A percentile compares a stretch with the other conserved stretches of the same genome.
Conservation (phyloP, 2,888 invertebrate genomes). For the Ophraella communa region DNA sequence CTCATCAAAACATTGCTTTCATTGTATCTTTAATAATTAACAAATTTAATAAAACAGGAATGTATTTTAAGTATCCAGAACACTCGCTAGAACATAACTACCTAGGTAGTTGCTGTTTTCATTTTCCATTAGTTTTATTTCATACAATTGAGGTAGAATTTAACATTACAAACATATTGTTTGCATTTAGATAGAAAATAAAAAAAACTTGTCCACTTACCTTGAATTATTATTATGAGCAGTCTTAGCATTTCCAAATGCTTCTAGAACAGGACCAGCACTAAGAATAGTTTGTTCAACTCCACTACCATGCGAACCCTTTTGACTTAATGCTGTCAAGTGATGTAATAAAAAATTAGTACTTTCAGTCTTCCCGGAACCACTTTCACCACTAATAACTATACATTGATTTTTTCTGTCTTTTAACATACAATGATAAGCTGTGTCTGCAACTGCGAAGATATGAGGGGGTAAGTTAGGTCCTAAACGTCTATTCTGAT, state of each 20-base stretch:
- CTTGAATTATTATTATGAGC: conserved; percentile 94
- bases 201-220: conserved; percentile 27
- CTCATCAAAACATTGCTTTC: too few relatives aligned
- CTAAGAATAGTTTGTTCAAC: conserved; percentile 96
- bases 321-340: conserved; percentile 92
- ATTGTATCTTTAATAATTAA: too few relatives aligned
- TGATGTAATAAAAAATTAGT: conserved; percentile 95
- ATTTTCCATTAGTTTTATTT: too few relatives aligned
- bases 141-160: too few relatives aligned
- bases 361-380: conserved; percentile 96
- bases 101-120: too few relatives aligned
- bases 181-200: too few relatives aligned
- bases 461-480: conserved; percentile 95
- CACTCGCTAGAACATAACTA: too few relatives aligned
- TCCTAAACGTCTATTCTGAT: conserved; percentile 90
- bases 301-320: conserved; percentile 92
- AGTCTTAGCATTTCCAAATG: conserved; percentile 98
- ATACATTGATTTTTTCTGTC: conserved; percentile 91
- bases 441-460: conserved; percentile 94
- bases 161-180: too few relatives aligned
- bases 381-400: conserved; percentile 94
- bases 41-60: too few relatives aligned
- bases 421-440: conserved; percentile 93
- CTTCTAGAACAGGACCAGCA: conserved; percentile 95
- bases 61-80: too few relatives aligned